Base-by-base conservation (phyloP, 2,113 vertebrate genomes). In the Sebastes schlegelii region DNA sequence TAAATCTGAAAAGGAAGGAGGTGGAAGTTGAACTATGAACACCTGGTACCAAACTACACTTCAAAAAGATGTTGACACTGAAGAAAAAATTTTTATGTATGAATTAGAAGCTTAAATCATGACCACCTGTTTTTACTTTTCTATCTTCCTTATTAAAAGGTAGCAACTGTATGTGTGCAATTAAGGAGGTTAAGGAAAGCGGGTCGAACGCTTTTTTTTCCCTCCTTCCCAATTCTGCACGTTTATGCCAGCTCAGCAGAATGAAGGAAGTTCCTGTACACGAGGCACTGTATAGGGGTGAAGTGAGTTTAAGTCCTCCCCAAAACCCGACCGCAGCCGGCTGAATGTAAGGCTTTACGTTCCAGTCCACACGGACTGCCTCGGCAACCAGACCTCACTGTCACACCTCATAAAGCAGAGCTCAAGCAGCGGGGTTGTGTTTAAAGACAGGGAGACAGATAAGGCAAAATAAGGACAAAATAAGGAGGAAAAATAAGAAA, bases 221-320 rank as follows among this genome's bases (percentile, higher is more conserved):
- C 17, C 64, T 52, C 67, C 55, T 84, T 74, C 92, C 84, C 86
- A 92, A 89, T 93, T 94, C 93, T 95, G 92, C 93, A 94, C 94
- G 94, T 94, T 97, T 94, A 90, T 95, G 96, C 93, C 95, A 93
- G 94, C 95, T 98, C 96, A 97, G 97, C 97, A 95, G 89, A 95
- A 95, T 81, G 91, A 88, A 89, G 82, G 84, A 74, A 84, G 79
- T 86, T 92, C 86, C 90, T 93, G 88, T 89, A 82, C 86, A 80
- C 2, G 83, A 80, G 84, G 83, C 42, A 77, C 82, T 45, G 73
- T 90, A 89, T 88, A 72, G 82, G 86, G 91, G 84, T 86, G 83
- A 88, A 86, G 86, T 48, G 70, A 86, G 88, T 89, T 90, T 81
- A 89, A 86, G 85, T 82, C 90, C 76, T 85, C 80, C 79, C 82